Evolutionary conservation across 2,113 vertebrate species (phyloP).

Genomic region (Heterocephalus glaber): DNA sequence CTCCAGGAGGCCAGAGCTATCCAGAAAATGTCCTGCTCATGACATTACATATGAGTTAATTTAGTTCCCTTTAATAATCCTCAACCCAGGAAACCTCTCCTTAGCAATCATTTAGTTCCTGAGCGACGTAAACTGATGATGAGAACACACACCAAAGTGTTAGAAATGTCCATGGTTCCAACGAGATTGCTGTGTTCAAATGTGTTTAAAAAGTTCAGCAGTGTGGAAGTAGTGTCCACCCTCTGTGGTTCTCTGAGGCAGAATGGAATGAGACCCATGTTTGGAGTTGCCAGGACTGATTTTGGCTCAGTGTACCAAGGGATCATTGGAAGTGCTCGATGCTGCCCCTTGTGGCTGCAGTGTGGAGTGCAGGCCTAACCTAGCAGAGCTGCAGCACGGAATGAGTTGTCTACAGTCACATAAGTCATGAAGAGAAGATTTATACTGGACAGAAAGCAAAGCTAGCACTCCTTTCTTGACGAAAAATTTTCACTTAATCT

Average conservation of each 20-base stretch:
- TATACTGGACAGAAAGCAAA: neutral
- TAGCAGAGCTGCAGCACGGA: fast-evolving
- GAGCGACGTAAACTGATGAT: neutral
- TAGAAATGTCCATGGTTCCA: neutral
- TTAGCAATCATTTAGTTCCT: neutral
- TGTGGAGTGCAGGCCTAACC: fast-evolving
- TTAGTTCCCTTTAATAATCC: neutral
- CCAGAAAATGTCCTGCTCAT: neutral
- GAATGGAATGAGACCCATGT: too few species aligned
- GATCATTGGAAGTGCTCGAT: fast-evolving
- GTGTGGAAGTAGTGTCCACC: neutral
- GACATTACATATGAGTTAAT: neutral
- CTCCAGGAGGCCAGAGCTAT: constrained; percentile 28
- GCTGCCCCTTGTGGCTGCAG: fast-evolving
- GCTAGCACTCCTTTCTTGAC: neutral
- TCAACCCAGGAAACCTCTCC: neutral
- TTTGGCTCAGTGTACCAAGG: fast-evolving
- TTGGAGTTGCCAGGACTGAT: neutral
- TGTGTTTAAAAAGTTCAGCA: neutral
- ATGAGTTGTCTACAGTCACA: neutral
- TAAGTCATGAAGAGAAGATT: neutral
- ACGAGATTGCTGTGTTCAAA: neutral
- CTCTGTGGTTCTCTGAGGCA: neutral
- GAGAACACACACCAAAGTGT: neutral
- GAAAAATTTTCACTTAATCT: neutral